Base-by-base conservation (phyloP, 2,113 vertebrate genomes). In the Trachemys scripta region DNA sequence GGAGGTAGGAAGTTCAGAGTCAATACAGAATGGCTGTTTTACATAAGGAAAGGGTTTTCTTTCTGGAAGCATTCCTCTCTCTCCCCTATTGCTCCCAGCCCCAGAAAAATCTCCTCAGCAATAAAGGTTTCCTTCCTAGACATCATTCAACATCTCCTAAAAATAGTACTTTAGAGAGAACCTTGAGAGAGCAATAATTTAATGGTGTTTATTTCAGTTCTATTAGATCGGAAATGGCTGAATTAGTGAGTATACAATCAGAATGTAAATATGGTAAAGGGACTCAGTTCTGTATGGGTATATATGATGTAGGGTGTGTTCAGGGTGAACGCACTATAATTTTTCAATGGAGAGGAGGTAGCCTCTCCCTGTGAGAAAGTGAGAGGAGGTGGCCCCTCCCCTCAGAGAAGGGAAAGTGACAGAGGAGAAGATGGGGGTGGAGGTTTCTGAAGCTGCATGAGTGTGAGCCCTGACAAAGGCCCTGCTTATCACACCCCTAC, bases 1-100 rank as follows among this genome's bases (percentile, higher is more conserved):
- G 94, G 42, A 89, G 56, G 31, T 87, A 86, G 25, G 2, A 53
- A 65, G 65, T 90, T 87, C 90, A 93, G 38, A 42, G 0, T 1
- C 16, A 38, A 38, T 22, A 72, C n/a, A 72, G 35, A 72, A 78
- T 86, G 51, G 59, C 12, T 62, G 29, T 13, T 62, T 35, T 13
- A 14, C 29, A 25, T 47, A 76, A 14, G 29, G 42, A 86, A 62
- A 42, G 38, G 0, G 0, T 0, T 1, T 19, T 49, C 16, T 35
- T 54, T 1, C 11, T 85, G 31, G 31, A 51, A 47, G 2, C 6
- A 6, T 62, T 83, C 85, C 65, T 81, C 17, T 75, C n/a, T 75
- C 20, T 42, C 35, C 38, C 45, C 5, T 50, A 25, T 47, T 72
- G 27, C 20, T 80, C 8, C 49, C 45, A 75, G 27, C 25, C 35